Base-by-base conservation (phyloP, 1,140 invertebrate genomes). In the Holcopasites calliopsidis region DNA sequence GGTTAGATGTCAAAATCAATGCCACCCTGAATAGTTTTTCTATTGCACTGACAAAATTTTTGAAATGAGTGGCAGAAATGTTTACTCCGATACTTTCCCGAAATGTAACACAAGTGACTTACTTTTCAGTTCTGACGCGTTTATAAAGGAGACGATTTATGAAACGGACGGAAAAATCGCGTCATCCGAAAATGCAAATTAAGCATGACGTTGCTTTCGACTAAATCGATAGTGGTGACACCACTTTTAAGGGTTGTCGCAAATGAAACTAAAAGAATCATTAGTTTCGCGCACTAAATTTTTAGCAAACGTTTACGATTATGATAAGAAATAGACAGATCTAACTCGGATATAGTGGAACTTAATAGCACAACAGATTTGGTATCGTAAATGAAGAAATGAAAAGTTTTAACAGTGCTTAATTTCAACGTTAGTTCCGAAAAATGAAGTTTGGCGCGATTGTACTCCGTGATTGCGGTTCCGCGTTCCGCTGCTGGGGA, bases 151-250 rank as follows among this genome's bases (percentile, higher is more conserved):
- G 7, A 3, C 10, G 21, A 52, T n/a, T 65, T 65, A 65, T 3
- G 71, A 73, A 42, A 73, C 16, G 21, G 21, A 73, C 38, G 60
- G 38, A 23, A 35, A 33, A 73, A 31, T 72, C 60, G 31, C 60
- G 50, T 65, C 71, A 73, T 18, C 21, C 13, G 11, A 44, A n/a
- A 74, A 73, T 3, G 38, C 38, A 21, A 61, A 55, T 55, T 55
- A 73, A 74, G 38, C 50, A 74, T 74, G 61, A 74, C 60, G 38
- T 66, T 44, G 49, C 47, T 73, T 42, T 73, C 16, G 7, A 47
- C 11, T 6, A 40, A 35, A 26, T 38, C 16, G 31, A n/a, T 33
- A 26, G 13, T 66, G 47, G 21, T 16, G 47, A 28, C 64, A 11
- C 31, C 18, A 35, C 1, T 4, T 11, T 16, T 44, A 31, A 6